Conservation (phyloP, 1,140 invertebrate genomes). For the Solen grandis region DNA sequence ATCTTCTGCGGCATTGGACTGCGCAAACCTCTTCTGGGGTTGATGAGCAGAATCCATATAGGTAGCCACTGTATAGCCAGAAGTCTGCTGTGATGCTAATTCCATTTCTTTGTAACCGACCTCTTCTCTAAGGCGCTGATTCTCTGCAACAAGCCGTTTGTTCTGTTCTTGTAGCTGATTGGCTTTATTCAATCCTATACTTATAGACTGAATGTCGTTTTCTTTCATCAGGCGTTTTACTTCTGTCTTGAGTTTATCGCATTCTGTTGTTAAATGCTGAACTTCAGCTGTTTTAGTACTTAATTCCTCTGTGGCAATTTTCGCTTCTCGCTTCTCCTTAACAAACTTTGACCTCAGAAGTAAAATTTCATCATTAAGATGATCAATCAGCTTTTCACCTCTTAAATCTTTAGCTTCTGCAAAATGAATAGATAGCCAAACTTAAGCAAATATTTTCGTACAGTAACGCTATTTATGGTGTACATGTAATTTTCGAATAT, state of each 20-base stretch:
- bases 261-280: constrained; percentile 1
- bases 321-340: constrained; percentile 17
- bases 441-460: no score
- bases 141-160: constrained; percentile 26
- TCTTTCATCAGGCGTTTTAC: constrained; percentile 36
- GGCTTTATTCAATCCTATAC: constrained; percentile 6
- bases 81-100: constrained; percentile 1
- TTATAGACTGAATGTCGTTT: constrained; percentile 22
- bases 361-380: constrained; percentile 3
- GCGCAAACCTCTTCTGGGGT: neutral
- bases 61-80: constrained; percentile 28
- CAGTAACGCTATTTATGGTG: no score
- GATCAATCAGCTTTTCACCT: constrained; percentile 12
- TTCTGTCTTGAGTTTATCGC: constrained; percentile 39
- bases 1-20: neutral
- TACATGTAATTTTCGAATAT: no score
- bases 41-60: constrained; percentile 23
- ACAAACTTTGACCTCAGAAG: constrained; percentile 1
- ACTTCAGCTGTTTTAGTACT: neutral
- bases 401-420: constrained; percentile 36
- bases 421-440: neutral
- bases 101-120: constrained; percentile 23
- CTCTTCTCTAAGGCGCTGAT: constrained; percentile 43
- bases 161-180: constrained; percentile 38
- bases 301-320: neutral